Base-by-base conservation (phyloP, 92 coral and sea anemone species). In the Porites lobata region DNA sequence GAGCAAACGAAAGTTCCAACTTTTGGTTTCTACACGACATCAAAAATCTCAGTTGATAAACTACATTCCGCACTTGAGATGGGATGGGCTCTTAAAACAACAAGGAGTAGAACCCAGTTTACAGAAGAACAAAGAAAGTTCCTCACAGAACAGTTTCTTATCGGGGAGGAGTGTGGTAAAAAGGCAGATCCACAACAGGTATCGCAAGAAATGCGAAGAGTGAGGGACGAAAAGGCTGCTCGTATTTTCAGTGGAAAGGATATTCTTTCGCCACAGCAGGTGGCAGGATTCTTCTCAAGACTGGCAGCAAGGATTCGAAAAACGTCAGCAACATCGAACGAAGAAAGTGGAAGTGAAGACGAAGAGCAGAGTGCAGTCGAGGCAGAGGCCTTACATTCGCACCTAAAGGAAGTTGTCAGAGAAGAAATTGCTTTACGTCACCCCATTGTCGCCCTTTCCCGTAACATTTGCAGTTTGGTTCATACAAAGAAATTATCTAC, bases 71-170 rank as follows among this genome's bases (percentile, higher is more conserved):
- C 85, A 62, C 84, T 69, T 69, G 53, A 67, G 83, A 86, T 78
- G 90, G 90, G 85, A 65, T 88, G 82, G 87, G 77, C 86, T 6
- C 77, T 87, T n/a, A 80, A 87, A 87, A 32, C 87, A 26, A 10
- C 69, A 9, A 61, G 21, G 83, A 78, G 29, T 11, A 54, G 29
- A 78, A 78, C 69, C 13, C 1, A 58, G 18, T 78, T 78, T 53
- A 15, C 72, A 10, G 71, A 57, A 12, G 67, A 66, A 72, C 64
- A 65, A 68, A 68, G 52, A 67, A 63, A 72, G 9, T 72, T 0
- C 9, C 56, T 72, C 6, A 73, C 78, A 1, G 80, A 83, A n/a
- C 87, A 83, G 58, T 83, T 69, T 71, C 19, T 58, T 56, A 84
- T 84, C 47, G 73, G 81, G n/a, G 74, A 84, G 17, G 88, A 84